Percentiles rank a stretch among this genome's conserved stretches.
phyloP scores from a whole-genome alignment of 92 coral and sea anemone genomes.

The Phenganax marumi region DNA sequence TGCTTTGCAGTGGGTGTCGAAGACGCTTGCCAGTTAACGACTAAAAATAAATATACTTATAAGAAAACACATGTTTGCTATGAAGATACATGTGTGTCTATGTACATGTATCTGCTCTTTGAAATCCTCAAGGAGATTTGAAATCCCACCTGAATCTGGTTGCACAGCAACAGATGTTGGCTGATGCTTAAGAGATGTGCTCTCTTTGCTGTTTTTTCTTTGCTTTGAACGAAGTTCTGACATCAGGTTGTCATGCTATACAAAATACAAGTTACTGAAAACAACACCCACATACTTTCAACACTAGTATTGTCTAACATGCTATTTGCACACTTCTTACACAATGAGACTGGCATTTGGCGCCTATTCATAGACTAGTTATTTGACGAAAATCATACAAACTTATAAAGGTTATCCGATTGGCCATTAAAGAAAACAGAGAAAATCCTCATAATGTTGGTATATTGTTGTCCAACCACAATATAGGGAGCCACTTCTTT shows the following conservation, averaged over 20 bases:
- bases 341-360: no score
- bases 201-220: background rate
- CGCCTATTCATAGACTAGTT: no score
- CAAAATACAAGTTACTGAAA: background rate
- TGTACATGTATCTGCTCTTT: background rate
- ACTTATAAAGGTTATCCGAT: no score
- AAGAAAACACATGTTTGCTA: background rate
- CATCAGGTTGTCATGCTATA: constrained; percentile 37
- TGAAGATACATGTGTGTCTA: background rate
- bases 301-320: background rate
- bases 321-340: no score
- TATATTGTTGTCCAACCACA: no score
- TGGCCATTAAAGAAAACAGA: no score
- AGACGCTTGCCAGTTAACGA: constrained; percentile 23
- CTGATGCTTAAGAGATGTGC: background rate
- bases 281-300: background rate
- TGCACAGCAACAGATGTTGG: background rate
- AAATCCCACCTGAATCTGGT: constrained; percentile 19
- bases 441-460: no score
- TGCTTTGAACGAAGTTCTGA: constrained; percentile 40
- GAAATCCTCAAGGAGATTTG: background rate
- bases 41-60: background rate
- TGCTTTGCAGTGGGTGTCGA: constrained; percentile 1
- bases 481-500: no score
- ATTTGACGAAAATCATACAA: no score